Evolutionary conservation across 2,113 vertebrate genomes (phyloP).

Genomic region (Peromyscus maniculatus): DNA sequence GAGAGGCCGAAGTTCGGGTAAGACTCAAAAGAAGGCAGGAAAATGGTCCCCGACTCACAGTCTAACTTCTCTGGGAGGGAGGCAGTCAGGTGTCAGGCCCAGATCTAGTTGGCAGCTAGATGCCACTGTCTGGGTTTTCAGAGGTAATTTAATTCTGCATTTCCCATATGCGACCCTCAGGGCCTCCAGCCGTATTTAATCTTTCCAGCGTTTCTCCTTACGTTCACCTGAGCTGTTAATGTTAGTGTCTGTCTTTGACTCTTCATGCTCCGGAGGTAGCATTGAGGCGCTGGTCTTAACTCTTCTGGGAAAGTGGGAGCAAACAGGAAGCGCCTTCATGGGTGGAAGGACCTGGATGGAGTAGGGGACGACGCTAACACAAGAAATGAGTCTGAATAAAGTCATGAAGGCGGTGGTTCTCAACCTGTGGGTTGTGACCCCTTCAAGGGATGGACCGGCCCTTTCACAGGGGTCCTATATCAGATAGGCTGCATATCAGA

Average conservation of each 20-base stretch:
- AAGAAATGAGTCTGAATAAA: neutral
- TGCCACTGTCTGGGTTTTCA: neutral
- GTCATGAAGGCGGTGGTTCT: neutral
- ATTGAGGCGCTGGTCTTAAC: neutral
- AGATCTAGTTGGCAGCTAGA: constrained; percentile 6
- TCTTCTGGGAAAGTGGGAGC: neutral
- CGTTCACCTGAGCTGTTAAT: neutral
- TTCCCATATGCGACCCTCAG: neutral
- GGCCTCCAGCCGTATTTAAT: neutral
- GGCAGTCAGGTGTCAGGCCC: neutral
- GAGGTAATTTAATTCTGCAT: neutral
- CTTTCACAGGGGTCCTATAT: neutral
- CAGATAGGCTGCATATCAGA: neutral
- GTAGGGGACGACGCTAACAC: neutral
- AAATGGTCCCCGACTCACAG: neutral
- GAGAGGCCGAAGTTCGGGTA: constrained; percentile 96
- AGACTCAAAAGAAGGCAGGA: constrained; percentile 76
- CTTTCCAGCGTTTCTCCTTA: neutral
- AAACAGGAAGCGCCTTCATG: neutral
- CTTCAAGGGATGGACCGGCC: neutral
- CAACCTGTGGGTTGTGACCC: neutral
- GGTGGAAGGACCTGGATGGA: neutral
- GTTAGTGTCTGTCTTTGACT: neutral
- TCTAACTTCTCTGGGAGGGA: neutral
- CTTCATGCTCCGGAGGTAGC: no score